Base-by-base conservation (phyloP, 2,113 vertebrate species). In the Silurus asotus region DNA sequence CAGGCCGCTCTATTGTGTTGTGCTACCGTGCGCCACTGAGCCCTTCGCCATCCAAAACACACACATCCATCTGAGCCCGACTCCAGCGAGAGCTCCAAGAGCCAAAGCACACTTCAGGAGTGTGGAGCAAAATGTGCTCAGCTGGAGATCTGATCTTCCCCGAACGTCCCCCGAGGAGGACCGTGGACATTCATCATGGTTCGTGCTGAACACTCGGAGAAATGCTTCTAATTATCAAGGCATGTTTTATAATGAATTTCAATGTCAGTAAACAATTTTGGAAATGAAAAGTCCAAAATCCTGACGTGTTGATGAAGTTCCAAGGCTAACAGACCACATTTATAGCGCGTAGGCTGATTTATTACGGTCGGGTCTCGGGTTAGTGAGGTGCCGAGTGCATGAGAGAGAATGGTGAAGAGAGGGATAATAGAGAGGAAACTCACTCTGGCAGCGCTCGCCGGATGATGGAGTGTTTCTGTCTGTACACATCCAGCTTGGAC, bases 391-490 rank as follows among this genome's bases (percentile, higher is more conserved):
- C 23, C 23, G 82, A 55, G 64, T 69, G 64, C 48, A 83, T 37
- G 25, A 72, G 51, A 70, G 58, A 37, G 37, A 37, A 37, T 37
- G 37, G 37, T 37, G 45, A 72, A 59, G 53, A 58, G n/a, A 8
- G 2, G 55, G 53, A 48, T 69, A 65, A 82, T 48, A 80, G 64
- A 76, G n/a, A 81, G 56, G 51, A 86, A 45, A 95, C 97, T 97
- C 94, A 99, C 97, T 97, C 95, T 87, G 97, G 95, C 92, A 99
- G 92, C 72, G 97, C 96, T 23, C 98, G 95, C 64, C 98, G 94
- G 90, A 99, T 99, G 94, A 99, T 98, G 76, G 97, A 97, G 92
- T 99, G 98, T 74, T 96, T 97, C 89, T 99, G 98, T 93, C 96
- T 96, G 95, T 97, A 98, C 84, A 96, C 95, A 84, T 99, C 97